Base-by-base conservation (phyloP, 2,888 invertebrate genomes). In the Rhogogaster chlorosoma region DNA sequence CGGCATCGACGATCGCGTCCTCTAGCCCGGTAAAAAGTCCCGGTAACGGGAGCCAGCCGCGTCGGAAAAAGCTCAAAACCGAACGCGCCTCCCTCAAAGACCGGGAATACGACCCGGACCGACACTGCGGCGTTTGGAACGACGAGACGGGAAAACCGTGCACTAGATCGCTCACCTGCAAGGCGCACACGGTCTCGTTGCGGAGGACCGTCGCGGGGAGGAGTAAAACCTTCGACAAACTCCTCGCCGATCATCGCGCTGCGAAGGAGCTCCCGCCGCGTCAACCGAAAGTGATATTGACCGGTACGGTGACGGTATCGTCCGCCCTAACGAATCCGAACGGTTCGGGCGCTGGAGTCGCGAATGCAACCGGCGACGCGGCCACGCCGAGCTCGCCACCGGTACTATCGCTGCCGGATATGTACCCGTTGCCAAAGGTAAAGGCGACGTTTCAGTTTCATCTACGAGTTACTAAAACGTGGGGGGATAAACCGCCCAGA, bases 31-130 rank as follows among this genome's bases (percentile, higher is more conserved):
- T 91, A 22, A 93, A 93, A 85, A 93, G 93, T 85, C 93, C 93
- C 0, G 89, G 88, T 0, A 88, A 26, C 29, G 80, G 84, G 61
- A 88, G 87, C 10, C 93, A 92, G 67, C 91, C 93, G 36, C 91
- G 92, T 67, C 90, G 93, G 64, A 93, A 93, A 86, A 91, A 92
- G 86, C 90, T 92, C 45, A 93, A 93, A 88, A 89, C 92, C 1
- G 93, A 93, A 70, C 91, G 93, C 0, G 92, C 93, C 1, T 85
- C 93, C 36, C 92, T 93, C 87, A 94, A 94, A 85, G 94, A 95
- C 87, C 94, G 97, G 86, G 96, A 97, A 91, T 98, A 97, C 93
- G 97, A 98, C 93, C 96, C 97, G 26, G 96, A 98, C 92, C 96
- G 96, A 88, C 98, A 98, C 92, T 98, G 98, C 92, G 98, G 98